Conservation (phyloP, 2,797 vertebrate species). For the Caiman crocodilus region DNA sequence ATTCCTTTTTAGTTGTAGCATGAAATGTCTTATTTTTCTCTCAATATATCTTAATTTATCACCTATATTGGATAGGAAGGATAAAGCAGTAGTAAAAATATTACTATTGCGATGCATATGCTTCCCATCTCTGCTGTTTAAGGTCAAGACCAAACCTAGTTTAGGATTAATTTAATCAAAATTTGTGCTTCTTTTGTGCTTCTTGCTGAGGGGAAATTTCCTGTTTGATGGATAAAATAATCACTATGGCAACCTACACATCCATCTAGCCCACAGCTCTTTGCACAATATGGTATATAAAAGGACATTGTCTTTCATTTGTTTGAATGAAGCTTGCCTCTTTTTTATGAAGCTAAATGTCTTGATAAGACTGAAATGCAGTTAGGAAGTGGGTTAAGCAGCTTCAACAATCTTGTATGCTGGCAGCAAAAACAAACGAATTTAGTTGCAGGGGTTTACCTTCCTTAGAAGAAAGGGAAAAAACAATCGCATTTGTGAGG, state of each 20-base stretch:
- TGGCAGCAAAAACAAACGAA: background rate
- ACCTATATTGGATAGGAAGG: no score
- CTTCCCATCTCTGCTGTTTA: background rate
- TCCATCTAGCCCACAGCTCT: background rate
- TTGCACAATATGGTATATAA: background rate
- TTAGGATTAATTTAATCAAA: background rate
- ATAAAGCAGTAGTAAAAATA: no score
- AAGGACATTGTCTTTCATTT: background rate
- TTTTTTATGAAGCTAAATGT: background rate
- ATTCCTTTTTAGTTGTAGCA: no score
- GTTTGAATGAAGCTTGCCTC: no score
- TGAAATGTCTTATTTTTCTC: no score
- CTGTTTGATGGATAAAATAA: slow-evolving; percentile 35
- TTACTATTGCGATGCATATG: fast-evolving
- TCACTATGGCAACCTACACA: background rate
- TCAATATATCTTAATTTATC: no score
- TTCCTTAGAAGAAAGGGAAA: background rate
- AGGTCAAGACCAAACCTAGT: slow-evolving; percentile 1
- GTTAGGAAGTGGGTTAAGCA: background rate
- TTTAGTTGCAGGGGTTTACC: background rate
- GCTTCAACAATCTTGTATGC: background rate
- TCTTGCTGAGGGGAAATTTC: slow-evolving; percentile 31
- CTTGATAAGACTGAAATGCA: background rate
- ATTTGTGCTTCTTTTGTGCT: slow-evolving; percentile 19
- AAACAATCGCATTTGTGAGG: background rate